Evolutionary conservation across 2,113 vertebrate genomes (phyloP), one percentile per base, ranked within the genome.

Genomic region (Pangasianodon hypophthalmus): DNA sequence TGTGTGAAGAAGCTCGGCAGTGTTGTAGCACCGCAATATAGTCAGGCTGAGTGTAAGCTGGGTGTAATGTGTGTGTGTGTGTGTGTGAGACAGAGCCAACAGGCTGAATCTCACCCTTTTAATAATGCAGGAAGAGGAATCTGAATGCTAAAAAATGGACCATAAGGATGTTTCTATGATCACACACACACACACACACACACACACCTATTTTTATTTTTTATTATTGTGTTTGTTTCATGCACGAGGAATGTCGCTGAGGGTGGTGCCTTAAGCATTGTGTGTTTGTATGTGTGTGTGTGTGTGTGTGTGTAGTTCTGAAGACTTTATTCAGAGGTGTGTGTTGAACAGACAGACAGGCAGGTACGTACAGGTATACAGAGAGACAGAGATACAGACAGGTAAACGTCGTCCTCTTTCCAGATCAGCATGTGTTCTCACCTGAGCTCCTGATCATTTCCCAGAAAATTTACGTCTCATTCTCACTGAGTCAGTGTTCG

Each of bases 151-250:
- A 71, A 44, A 87, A 87, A 75, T 75, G 50, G 10, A 56, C 50
- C 24, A n/a, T 21, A 75, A 58, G 71, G 54, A 87, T 32, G 41
- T 77, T 13, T 77, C 86, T 19, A 21, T 86, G 67, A 54, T 85
- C 58, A 29, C 41, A 56, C 29, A 44, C 64, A 54, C 64, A 19
- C 80, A n/a, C 50, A 32, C 29, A 54, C 77, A 26, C 44, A 29
- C 19, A 56, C 14, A 44, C 64, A 54, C 64, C 46, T 86, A 54
- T 87, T 87, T 73, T 75, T 87, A 58, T 77, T 56, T 79, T 87
- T 87, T 58, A 52, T 86, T 58, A 26, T 77, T 87, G 48, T 75
- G 50, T 56, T 86, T 37, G 46, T 32, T 86, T 86, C 71, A 52
- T 77, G 52, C 69, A 46, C 24, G 24, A 75, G 46, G 85, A 71